A percentile compares a stretch with the other conserved stretches of the same genome.
These are phyloP conservation scores for Sipha flava DNA, from an alignment of 1,140 invertebrate species.

Conservation along the genomic window DNA sequence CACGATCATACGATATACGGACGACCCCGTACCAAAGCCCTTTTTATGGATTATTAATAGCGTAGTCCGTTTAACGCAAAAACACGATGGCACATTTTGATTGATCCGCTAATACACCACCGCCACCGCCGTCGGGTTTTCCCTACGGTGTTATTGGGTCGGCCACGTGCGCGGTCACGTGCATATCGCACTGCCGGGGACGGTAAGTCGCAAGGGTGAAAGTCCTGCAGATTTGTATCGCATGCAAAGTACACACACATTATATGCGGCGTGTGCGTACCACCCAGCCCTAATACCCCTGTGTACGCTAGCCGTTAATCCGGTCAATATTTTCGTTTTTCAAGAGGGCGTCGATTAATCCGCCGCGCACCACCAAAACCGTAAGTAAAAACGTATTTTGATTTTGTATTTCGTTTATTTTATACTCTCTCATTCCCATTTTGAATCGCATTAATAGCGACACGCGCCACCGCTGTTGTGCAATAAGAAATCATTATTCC, in stretches of 20 bases:
- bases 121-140: background rate
- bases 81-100: slow-evolving; percentile 12
- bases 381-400: background rate
- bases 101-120: slow-evolving; percentile 24
- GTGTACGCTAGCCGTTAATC: background rate
- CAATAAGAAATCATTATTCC: too few species aligned
- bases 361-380: background rate
- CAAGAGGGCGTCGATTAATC: background rate
- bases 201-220: background rate
- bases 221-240: slow-evolving; percentile 3
- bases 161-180: slow-evolving; percentile 2
- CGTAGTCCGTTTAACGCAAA: background rate
- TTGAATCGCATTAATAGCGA: too few species aligned
- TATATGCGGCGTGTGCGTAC: background rate
- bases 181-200: background rate
- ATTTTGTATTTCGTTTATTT: too few species aligned
- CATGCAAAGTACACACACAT: slow-evolving; percentile 3
- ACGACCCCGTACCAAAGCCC: background rate
- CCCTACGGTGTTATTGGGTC: slow-evolving; percentile 17
- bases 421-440: too few species aligned
- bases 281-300: background rate
- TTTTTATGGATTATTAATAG: slow-evolving; percentile 20
- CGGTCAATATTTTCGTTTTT: slow-evolving; percentile 29
- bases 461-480: too few species aligned
- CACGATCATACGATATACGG: too few species aligned